Evolutionary conservation across 1,140 invertebrate species (phyloP).

Genomic region (Bombus soroeensis): DNA sequence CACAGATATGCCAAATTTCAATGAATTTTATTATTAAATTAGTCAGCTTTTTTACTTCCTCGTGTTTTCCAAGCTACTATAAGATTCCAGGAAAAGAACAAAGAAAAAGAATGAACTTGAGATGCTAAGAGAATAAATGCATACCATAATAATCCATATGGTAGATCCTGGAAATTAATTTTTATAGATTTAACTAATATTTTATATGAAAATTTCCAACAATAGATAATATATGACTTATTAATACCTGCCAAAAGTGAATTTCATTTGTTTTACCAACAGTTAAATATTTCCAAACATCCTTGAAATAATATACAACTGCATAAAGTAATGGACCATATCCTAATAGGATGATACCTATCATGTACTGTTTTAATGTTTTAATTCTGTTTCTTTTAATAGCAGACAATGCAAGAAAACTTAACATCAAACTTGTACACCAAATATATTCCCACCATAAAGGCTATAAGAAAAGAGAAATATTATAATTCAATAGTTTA

Average conservation of each 20-base stretch:
- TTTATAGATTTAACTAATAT: conserved; percentile 41
- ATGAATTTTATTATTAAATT: conserved; percentile 51
- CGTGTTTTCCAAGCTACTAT: conserved; percentile 93
- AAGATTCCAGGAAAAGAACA: conserved; percentile 94
- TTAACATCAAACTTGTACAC: conserved; percentile 93
- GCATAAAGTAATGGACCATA: conserved; percentile 92
- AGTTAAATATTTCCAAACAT: conserved; percentile 91
- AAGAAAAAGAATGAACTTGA: conserved; percentile 95
- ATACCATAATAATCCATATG: conserved; percentile 97
- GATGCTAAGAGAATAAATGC: conserved; percentile 93
- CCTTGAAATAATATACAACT: conserved; percentile 90
- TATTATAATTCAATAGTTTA: conserved; percentile 12
- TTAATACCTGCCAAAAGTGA: conserved; percentile 89
- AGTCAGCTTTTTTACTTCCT: conserved; percentile 84
- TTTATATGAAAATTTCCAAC: not conserved
- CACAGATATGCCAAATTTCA: conserved; percentile 36
- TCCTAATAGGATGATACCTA: conserved; percentile 90
- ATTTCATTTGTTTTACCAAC: conserved; percentile 87
- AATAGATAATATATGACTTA: not conserved
- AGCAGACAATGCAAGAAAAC: conserved; percentile 93
- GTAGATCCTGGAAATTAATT: conserved; percentile 87
- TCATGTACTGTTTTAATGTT: conserved; percentile 91
- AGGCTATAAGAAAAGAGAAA: conserved; percentile 83
- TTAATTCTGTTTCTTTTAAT: conserved; percentile 92
- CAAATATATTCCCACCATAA: conserved; percentile 97